A percentile compares a stretch with the other conserved stretches of the same genome.
Evolutionary conservation across 2,113 vertebrate species (phyloP).

Genomic region (Rhabdornis inornatus): DNA sequence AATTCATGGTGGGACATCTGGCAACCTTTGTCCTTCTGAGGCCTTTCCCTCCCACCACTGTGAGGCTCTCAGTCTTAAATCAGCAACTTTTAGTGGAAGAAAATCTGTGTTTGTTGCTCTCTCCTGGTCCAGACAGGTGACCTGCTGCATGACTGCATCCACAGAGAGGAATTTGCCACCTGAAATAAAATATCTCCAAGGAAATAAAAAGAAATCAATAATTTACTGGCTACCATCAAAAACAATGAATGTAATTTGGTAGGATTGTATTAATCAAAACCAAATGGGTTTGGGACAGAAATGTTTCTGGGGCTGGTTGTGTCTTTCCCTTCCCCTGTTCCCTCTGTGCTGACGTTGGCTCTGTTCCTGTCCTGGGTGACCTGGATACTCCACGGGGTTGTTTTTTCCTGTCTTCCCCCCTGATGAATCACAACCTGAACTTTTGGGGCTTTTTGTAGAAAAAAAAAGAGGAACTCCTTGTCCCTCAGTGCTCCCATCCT

Average conservation of each 20-base stretch:
- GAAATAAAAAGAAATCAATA: neutral
- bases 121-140: neutral
- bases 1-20: neutral
- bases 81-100: neutral
- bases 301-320: neutral
- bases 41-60: neutral
- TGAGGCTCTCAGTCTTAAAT: neutral
- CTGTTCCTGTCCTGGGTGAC: neutral
- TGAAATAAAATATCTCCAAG: neutral
- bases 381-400: accelerated
- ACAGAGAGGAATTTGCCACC: neutral
- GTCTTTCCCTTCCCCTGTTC: neutral
- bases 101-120: neutral
- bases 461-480: neutral
- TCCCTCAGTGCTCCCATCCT: neutral
- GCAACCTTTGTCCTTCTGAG: neutral
- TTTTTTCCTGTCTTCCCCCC: neutral
- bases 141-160: neutral
- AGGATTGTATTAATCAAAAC: neutral
- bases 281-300: neutral
- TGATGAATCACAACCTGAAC: neutral
- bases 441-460: neutral
- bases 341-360: neutral
- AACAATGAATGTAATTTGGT: neutral
- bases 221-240: neutral